Evolutionary conservation across 2,888 invertebrate genomes (phyloP), one percentile per base, ranked within the genome.

Genomic region (Rhogogaster chlorosoma): DNA sequence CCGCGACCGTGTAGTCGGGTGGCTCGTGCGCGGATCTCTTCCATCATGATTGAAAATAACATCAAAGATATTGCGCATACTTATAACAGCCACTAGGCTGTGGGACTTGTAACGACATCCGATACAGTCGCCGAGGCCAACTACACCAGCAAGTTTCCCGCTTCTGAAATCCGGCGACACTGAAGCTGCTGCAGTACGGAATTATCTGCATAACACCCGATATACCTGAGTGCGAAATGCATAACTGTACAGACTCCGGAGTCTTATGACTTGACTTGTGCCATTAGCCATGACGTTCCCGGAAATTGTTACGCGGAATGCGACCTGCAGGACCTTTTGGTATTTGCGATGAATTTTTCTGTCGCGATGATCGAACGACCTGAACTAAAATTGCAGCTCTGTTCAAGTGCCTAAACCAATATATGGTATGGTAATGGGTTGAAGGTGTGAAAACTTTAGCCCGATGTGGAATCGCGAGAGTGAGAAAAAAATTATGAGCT

Each of bases 1-100:
- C 32, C 67, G 15, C n/a, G 36, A 22, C 26, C 12, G 38, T 38
- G 71, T 71, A 18, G 38, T 18, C 22, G 42, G 71, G 42, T 22
- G 38, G 42, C 38, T 38, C 22, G 42, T 71, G 71, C 71, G 38
- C 71, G 38, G 71, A 71, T n/a, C 71, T 38, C 26, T 42, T 71
- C 38, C 38, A 71, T 7, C 38, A 22, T 71, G 71, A 71, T 71
- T 38, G 71, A 42, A 38, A 38, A 70, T n/a, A 42, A 71, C 22
- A 71, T 36, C 10, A 71, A 71, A 38, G 71, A 71, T 38, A 71
- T 22, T 26, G 71, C 18, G 38, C 22, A 71, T 22, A 53, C 53
- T 53, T 53, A 71, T 42, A 71, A n/a, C 7, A n/a, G 32, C 67
- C 18, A 67, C 32, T 67, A 18, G 67, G 18, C 67, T 67, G 67